Conservation (phyloP, 2,888 invertebrate species). For the Oithona nana region DNA sequence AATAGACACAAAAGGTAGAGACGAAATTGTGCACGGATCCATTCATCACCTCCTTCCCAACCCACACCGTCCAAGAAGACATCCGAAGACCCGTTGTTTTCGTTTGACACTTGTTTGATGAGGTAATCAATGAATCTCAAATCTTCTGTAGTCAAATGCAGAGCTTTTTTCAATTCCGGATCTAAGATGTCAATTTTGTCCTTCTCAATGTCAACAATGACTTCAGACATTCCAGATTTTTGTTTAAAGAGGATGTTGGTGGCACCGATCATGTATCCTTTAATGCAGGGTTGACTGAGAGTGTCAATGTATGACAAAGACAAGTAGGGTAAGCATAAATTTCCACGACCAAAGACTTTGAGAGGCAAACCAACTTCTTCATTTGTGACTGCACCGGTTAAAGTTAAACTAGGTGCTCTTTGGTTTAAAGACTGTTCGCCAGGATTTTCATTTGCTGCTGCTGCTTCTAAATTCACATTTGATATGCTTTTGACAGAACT, state of each 20-base stretch:
- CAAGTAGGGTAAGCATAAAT: constrained; percentile 82
- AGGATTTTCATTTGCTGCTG: neutral
- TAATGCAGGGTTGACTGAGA: constrained; percentile 61
- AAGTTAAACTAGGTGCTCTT: neutral
- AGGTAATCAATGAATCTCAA: constrained; percentile 84
- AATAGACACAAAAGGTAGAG: constrained; percentile 61
- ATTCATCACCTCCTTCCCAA: constrained; percentile 86
- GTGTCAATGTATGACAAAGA: constrained; percentile 86
- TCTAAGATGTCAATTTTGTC: constrained; percentile 66
- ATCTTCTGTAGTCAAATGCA: constrained; percentile 84
- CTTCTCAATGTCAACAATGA: constrained; percentile 60
- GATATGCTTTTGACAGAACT: neutral
- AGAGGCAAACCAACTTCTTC: constrained; percentile 25
- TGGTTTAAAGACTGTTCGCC: neutral
- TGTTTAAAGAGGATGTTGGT: constrained; percentile 96
- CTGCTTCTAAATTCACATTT: neutral
- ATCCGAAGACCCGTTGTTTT: constrained; percentile 40
- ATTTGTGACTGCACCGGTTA: neutral
- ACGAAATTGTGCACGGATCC: constrained; percentile 85
- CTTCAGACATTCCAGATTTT: constrained; percentile 76
- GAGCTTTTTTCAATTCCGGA: constrained; percentile 52
- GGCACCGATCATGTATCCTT: constrained; percentile 64
- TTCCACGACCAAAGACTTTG: constrained; percentile 41
- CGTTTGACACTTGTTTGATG: constrained; percentile 42
- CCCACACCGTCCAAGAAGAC: constrained; percentile 50